These are phyloP conservation scores for Folsomia candida DNA, from an alignment of 2,888 invertebrate species.

Conservation along the genomic window DNA sequence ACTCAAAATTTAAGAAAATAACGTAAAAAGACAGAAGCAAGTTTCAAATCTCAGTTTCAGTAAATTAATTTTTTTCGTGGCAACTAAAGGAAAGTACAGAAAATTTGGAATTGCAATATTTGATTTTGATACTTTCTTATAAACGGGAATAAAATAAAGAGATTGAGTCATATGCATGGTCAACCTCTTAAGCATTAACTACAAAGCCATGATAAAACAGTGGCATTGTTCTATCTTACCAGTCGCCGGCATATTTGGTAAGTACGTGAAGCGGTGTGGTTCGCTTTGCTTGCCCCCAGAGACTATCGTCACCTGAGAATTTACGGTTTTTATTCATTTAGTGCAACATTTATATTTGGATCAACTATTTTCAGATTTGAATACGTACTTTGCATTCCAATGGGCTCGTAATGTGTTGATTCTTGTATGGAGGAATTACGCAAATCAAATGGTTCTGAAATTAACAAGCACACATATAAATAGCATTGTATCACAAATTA, in stretches of 20 bases:
- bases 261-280: constrained; percentile 78
- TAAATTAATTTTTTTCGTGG: too few species aligned
- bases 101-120: neutral
- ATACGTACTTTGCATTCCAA: constrained; percentile 71
- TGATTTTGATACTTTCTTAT: neutral
- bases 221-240: constrained; percentile 48
- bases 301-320: constrained; percentile 74
- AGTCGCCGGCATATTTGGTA: constrained; percentile 58
- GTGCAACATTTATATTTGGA: too few species aligned
- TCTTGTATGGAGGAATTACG: constrained; percentile 74
- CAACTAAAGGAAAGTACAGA: neutral
- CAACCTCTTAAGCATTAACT: constrained; percentile 44
- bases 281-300: constrained; percentile 85
- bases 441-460: constrained; percentile 81
- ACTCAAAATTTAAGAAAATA: neutral
- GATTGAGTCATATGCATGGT: constrained; percentile 33
- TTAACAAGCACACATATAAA: neutral
- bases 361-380: too few species aligned
- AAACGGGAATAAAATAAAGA: too few species aligned
- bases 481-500: neutral
- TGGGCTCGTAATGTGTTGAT: constrained; percentile 67
- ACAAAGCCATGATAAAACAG: constrained; percentile 35
- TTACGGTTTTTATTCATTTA: too few species aligned
- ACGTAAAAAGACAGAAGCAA: too few species aligned
- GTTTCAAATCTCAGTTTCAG: too few species aligned